phyloP scores from a whole-genome alignment of 2,113 vertebrate species.

The Mirounga angustirostris region DNA sequence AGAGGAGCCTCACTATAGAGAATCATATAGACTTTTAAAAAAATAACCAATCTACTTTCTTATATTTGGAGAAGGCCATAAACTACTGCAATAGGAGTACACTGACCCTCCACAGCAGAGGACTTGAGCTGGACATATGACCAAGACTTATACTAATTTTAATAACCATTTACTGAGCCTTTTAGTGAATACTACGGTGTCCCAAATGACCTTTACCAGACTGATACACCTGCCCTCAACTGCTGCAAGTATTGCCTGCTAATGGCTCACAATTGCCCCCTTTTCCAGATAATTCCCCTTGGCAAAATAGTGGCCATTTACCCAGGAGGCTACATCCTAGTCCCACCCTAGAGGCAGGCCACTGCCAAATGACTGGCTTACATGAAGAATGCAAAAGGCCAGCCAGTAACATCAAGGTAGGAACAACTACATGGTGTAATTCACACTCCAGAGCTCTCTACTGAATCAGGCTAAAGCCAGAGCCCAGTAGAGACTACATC shows the following conservation, averaged over 20 bases:
- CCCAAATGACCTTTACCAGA: not conserved
- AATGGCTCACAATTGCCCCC: not conserved
- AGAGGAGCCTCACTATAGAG: not conserved
- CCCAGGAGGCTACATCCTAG: not conserved
- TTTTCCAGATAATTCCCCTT: not conserved
- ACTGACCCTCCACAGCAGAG: not conserved
- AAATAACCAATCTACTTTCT: not conserved
- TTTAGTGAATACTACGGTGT: not conserved
- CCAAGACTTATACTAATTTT: not conserved
- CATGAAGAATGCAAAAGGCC: not conserved
- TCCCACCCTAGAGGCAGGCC: not conserved
- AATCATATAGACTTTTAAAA: not conserved
- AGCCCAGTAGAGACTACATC: not conserved
- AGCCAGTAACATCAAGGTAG: not conserved
- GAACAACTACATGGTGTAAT: not conserved
- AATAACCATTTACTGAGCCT: not conserved
- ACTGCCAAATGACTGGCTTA: not conserved
- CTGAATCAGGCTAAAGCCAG: not conserved
- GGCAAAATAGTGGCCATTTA: not conserved
- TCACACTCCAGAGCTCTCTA: not conserved
- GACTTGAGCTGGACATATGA: too few species aligned
- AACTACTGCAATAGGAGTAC: not conserved
- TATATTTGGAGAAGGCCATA: not conserved
- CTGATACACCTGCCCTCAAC: not conserved
- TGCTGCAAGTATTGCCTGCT: not conserved